Evolutionary conservation across 2,113 vertebrate genomes (phyloP).

Genomic region (Morone saxatilis): DNA sequence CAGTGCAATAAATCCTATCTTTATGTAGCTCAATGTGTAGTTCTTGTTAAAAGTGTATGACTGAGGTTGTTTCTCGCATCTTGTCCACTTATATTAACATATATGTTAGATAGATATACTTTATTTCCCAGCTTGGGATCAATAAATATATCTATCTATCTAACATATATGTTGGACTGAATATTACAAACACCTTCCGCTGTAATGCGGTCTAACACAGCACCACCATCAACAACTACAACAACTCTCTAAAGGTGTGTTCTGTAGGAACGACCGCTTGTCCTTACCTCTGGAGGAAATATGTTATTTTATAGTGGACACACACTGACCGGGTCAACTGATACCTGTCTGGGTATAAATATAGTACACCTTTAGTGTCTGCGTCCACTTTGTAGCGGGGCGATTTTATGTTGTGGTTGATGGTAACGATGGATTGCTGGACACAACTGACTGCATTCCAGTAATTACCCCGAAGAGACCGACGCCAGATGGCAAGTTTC

Average conservation of each 20-base stretch:
- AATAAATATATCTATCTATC: no score
- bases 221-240: neutral
- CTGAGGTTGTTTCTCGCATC: neutral
- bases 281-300: neutral
- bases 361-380: slow-evolving; percentile 11
- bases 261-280: neutral
- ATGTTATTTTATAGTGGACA: slow-evolving; percentile 19
- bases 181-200: neutral
- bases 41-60: neutral
- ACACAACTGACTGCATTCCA: slow-evolving; percentile 56
- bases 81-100: neutral
- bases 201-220: neutral
- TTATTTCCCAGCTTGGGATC: no score
- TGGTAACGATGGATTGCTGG: slow-evolving; percentile 25
- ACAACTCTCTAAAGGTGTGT: neutral
- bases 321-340: slow-evolving; percentile 23
- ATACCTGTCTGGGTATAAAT: slow-evolving; percentile 32
- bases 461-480: slow-evolving; percentile 60
- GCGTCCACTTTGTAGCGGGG: slow-evolving; percentile 11
- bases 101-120: neutral
- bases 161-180: neutral
- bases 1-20: neutral
- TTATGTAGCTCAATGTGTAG: neutral
- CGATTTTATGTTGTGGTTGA: slow-evolving; percentile 36
- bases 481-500: slow-evolving; percentile 58